Percentiles rank a stretch among this genome's conserved stretches.
Evolutionary conservation across 2,113 vertebrate genomes (phyloP).

Genomic region (Isurus oxyrinchus): DNA sequence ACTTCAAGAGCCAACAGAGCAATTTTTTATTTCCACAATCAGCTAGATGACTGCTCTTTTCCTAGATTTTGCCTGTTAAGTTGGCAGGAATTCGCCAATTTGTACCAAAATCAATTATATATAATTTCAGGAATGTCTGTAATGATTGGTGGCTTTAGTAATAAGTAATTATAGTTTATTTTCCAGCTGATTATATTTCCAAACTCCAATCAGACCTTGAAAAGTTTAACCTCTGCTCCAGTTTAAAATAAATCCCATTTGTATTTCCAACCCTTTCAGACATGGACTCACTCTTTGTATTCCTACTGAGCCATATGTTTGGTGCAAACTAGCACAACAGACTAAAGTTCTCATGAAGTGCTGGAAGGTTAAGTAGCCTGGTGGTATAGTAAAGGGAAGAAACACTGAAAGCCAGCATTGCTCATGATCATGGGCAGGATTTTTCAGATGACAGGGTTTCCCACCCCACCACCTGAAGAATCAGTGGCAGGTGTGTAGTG

Average conservation of each 20-base stretch:
- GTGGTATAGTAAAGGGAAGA: neutral
- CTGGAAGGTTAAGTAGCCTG: neutral
- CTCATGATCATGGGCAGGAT: too few relatives aligned
- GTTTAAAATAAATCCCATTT: neutral
- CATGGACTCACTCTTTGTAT: neutral
- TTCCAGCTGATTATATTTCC: neutral
- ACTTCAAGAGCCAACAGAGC: neutral
- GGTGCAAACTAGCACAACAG: too few relatives aligned
- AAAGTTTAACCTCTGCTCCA: neutral
- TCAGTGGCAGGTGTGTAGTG: too few relatives aligned
- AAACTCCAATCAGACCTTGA: neutral
- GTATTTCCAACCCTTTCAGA: neutral
- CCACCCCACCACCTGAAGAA: too few relatives aligned
- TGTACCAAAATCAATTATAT: neutral
- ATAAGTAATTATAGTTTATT: neutral
- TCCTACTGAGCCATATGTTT: neutral
- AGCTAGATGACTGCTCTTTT: neutral
- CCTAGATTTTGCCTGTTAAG: neutral
- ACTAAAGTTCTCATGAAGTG: neutral
- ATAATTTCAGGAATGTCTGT: neutral
- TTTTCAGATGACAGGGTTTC: too few relatives aligned
- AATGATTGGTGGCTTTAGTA: neutral
- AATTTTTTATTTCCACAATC: neutral
- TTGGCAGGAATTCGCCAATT: neutral
- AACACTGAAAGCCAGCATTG: neutral